A percentile compares a stretch with the other conserved stretches of the same genome.
Evolutionary conservation across 2,113 vertebrate genomes (phyloP).

Genomic region (Mus pahari): DNA sequence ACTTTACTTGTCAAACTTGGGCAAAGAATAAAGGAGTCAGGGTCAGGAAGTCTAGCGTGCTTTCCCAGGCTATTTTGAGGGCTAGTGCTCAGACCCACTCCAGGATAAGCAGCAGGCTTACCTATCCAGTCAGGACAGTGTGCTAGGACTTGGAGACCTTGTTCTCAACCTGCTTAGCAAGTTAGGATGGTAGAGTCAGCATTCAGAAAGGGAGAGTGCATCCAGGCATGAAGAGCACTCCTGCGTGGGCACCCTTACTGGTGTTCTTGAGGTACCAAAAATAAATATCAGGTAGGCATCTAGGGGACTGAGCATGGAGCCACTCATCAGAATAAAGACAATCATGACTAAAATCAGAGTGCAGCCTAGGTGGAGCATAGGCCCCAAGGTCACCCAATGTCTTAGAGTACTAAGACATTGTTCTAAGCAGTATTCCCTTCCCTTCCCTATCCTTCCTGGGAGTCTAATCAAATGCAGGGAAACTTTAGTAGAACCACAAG

Average conservation of each 20-base stretch:
- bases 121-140: not conserved
- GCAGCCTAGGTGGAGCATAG: not conserved
- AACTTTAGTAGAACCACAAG: not conserved
- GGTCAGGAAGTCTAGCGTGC: not conserved
- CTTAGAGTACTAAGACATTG: accelerated
- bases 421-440: not conserved
- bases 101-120: not conserved
- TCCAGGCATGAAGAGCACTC: not conserved
- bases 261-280: not conserved
- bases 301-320: not conserved
- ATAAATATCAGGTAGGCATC: not conserved
- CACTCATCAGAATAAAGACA: not conserved
- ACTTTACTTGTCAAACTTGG: not conserved
- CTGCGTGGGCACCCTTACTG: not conserved
- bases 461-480: not conserved
- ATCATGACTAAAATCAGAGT: not conserved
- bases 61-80: not conserved
- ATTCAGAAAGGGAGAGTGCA: not conserved
- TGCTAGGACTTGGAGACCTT: not conserved
- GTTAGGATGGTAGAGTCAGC: too few relatives aligned
- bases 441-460: not conserved
- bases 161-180: not conserved
- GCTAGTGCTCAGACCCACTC: not conserved
- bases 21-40: not conserved
- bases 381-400: not conserved